Base-by-base conservation (phyloP, 2,113 vertebrate genomes). In the Ammodytes dubius region DNA sequence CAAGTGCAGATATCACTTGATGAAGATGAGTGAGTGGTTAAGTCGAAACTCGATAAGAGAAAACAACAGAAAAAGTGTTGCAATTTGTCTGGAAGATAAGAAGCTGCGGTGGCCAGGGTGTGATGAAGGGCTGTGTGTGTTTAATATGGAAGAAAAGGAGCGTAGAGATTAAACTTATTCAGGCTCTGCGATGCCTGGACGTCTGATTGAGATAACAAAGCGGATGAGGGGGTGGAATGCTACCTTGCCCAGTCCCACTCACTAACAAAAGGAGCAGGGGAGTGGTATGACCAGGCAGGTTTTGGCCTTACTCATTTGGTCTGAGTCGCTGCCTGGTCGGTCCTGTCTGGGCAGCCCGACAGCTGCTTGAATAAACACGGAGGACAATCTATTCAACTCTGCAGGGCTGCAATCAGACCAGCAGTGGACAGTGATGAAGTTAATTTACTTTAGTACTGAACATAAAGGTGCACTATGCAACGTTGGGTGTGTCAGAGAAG, bases 281-380 rank as follows among this genome's bases (percentile, higher is more conserved):
- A 75, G 92, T 65, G 88, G 85, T 73, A 82, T 53, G 19, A 58
- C 27, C 0, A 0, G n/a, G 39, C 15, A 74, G 61, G 68, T 88
- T 60, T 40, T 1, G 39, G 7, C 42, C 46, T 79, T 66, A 84
- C 39, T 88, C 60, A 87, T 46, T 78, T 40, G 53, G 47, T 35
- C 59, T 58, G 64, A 42, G 69, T 27, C 19, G 1, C 46, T 10
- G 81, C 61, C 89, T 81, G 19, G 52, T 74, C 79, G 37, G 79
- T 83, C 89, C 73, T 6, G 77, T 91, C 56, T 52, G 77, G 85
- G 74, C 80, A 49, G 85, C 70, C 54, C 0, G 40, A 73, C 87
- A 85, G 81, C 84, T 76, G 84, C 79, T 14, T 86, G 77, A 81
- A 59, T 71, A 84, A 89, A 90, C 77, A 81, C 5, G 58, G 42